Conservation (phyloP, 2,113 vertebrate species). For the Agapornis roseicollis region DNA sequence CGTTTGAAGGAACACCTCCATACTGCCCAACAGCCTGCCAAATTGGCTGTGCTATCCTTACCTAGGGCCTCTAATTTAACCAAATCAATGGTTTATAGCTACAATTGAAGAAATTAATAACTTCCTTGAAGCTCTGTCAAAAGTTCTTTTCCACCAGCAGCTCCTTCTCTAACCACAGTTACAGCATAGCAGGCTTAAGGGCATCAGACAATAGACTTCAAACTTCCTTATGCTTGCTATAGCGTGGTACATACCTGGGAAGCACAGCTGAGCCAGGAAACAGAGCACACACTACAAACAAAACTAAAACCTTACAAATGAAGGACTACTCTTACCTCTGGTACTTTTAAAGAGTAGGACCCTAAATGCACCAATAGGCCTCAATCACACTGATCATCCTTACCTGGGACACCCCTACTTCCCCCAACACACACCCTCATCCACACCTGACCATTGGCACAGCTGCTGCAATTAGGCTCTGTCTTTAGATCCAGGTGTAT, state of each 20-base stretch:
- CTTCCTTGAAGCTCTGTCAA: background rate
- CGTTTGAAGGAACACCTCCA: background rate
- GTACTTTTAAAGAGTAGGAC: background rate
- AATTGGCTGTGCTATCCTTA: background rate
- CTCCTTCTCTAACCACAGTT: background rate
- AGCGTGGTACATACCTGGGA: rapidly evolving
- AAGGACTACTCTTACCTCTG: rapidly evolving
- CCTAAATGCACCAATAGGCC: background rate
- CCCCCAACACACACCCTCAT: too few relatives aligned
- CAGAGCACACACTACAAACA: rapidly evolving
- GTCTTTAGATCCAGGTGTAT: rapidly evolving
- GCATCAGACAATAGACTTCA: background rate
- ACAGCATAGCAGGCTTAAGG: background rate
- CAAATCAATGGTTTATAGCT: rapidly evolving
- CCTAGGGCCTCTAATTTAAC: background rate
- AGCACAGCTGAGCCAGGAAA: background rate
- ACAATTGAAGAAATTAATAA: background rate
- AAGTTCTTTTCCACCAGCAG: background rate
- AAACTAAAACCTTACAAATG: rapidly evolving
- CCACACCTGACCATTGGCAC: background rate
- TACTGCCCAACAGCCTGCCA: rapidly evolving
- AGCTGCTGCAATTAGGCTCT: background rate
- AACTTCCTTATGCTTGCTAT: rapidly evolving
- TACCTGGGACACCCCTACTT: background rate
- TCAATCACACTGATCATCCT: background rate